A percentile compares a stretch with the other conserved stretches of the same genome.
Conservation (phyloP, 2,113 vertebrate species). For the Mustela lutreola region DNA sequence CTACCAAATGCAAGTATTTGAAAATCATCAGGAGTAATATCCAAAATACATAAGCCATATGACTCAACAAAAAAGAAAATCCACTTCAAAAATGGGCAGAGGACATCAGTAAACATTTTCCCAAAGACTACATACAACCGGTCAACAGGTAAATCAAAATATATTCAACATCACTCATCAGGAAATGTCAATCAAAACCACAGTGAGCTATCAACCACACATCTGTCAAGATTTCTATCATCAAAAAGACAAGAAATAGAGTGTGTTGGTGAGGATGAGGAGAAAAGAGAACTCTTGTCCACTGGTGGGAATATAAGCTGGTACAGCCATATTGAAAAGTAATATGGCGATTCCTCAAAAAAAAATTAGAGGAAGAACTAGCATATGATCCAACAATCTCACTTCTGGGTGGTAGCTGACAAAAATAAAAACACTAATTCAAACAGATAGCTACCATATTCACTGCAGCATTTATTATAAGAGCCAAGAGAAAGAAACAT, state of each 20-base stretch:
- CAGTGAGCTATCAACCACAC: neutral
- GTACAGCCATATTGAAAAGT: neutral
- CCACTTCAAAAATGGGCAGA: neutral
- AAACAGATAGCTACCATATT: neutral
- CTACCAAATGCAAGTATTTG: neutral
- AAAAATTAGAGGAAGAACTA: neutral
- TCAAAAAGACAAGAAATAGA: neutral
- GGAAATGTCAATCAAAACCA: neutral
- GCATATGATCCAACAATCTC: neutral
- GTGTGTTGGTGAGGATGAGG: neutral
- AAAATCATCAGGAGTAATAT: neutral
- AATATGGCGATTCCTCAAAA: neutral
- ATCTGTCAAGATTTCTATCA: neutral
- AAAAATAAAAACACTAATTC: neutral
- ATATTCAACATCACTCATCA: neutral
- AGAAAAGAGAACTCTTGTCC: neutral
- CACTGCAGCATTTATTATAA: neutral
- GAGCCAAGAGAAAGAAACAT: too few species aligned
- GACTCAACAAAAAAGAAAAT: neutral
- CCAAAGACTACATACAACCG: neutral
- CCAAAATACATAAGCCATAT: neutral
- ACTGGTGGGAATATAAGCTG: neutral
- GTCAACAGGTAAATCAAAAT: neutral
- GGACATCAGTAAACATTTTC: neutral
- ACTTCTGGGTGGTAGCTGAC: neutral